Evolutionary conservation across 2,113 vertebrate genomes (phyloP).

Genomic region (Vulpes vulpes): DNA sequence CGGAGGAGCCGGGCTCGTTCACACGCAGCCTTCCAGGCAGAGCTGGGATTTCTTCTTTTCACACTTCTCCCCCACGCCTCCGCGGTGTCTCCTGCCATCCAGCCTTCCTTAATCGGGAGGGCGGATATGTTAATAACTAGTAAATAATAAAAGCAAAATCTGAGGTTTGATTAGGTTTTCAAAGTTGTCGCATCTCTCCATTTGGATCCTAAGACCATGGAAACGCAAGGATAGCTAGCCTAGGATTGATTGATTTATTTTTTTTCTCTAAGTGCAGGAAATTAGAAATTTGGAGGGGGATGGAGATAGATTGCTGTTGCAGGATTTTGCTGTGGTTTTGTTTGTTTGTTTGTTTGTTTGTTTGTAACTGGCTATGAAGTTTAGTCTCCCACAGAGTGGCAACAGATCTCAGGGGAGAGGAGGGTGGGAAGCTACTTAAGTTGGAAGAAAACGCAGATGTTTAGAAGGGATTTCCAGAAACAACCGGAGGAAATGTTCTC

Average conservation of each 20-base stretch:
- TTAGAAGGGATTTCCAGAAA: constrained; percentile 47
- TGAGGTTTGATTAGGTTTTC: neutral
- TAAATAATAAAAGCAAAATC: neutral
- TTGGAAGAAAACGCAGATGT: neutral
- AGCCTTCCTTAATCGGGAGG: neutral
- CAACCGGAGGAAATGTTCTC: constrained; percentile 18
- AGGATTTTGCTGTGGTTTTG: no score
- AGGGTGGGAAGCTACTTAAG: neutral
- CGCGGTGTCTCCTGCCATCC: neutral
- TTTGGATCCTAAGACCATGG: constrained; percentile 48
- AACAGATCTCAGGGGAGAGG: constrained; percentile 30
- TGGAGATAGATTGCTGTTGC: neutral
- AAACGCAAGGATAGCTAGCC: neutral
- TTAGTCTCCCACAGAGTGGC: constrained; percentile 32
- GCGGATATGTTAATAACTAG: constrained; percentile 52
- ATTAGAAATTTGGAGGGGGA: constrained; percentile 52
- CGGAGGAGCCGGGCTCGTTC: constrained; percentile 58
- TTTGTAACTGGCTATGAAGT: constrained; percentile 59
- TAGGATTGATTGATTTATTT: neutral
- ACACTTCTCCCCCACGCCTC: constrained; percentile 9
- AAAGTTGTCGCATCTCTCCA: constrained; percentile 35
- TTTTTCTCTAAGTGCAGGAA: constrained; percentile 19
- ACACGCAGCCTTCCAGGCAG: neutral
- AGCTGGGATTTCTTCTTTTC: constrained; percentile 57
- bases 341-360: neutral